Base-by-base conservation (phyloP, 2,797 vertebrate genomes). In the Crocodylus rhombifer region DNA sequence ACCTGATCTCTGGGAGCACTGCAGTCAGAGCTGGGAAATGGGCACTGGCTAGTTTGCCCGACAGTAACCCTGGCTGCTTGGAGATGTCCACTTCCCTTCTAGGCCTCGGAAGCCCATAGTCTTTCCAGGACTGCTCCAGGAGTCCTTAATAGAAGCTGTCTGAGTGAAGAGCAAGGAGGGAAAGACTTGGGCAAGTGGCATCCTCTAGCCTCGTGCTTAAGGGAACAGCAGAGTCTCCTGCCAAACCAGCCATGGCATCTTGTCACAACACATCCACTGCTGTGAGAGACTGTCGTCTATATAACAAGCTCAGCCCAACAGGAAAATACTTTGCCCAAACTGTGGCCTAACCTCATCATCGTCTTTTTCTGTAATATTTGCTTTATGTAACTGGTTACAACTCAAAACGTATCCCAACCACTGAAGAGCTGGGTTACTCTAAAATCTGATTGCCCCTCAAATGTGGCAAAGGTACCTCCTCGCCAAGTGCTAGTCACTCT, bases 231-330 rank as follows among this genome's bases (percentile, higher is more conserved):
- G 78, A 82, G 74, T 76, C 84, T 60, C 15, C 71, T 76, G 87
- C 86, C 93, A 94, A 84, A 88, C 5, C 94, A 88, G 81, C 92
- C 84, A 76, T 20, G 80, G 60, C 92, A 93, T 80, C 81, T 61
- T 91, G 95, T 82, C 94, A 79, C 83, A 91, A 1, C 1, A 28
- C 91, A 88, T 56, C 85, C 26, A 11, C 1, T 1, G 65, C 15
- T 42, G 82, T 33, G 77, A 16, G 74, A 78, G 61, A 2, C 86
- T 94, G 91, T 55, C 94, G 92, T 64, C 79, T 7, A 4, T 16
- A 42, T 1, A 65, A 77, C 5, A 26, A 95, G 28, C 73, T 36
- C 51, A n/a, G 7, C 0, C 56, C 26, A 73, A 73, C 0, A 0
- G 79, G 80, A 87, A 80, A 93, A 76, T 2, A 1, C 58, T 36